Evolutionary conservation across 1,140 invertebrate species (phyloP).

Genomic region (Nasonia giraulti): DNA sequence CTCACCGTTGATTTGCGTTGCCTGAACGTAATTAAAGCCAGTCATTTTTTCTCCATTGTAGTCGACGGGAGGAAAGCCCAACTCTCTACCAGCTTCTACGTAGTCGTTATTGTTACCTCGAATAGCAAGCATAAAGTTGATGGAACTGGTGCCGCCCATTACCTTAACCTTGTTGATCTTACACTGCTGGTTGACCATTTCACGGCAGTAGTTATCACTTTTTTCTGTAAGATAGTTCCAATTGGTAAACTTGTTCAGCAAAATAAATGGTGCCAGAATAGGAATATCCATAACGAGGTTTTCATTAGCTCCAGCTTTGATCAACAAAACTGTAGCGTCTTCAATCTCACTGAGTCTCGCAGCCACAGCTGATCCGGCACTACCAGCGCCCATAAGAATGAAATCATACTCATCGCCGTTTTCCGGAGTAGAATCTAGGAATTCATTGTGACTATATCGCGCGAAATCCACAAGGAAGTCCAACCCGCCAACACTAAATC

Average conservation of each 20-base stretch:
- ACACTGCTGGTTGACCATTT: not conserved
- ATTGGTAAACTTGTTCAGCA: not conserved
- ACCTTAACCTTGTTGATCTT: not conserved
- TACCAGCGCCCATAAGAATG: not conserved
- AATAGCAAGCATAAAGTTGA: constrained; percentile 21
- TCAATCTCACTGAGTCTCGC: not conserved
- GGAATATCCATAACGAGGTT: not conserved
- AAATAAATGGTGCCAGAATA: not conserved
- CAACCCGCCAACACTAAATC: no score
- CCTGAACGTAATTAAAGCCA: constrained; percentile 75
- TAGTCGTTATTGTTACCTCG: constrained; percentile 14
- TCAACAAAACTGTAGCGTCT: not conserved
- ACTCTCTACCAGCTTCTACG: constrained; percentile 10
- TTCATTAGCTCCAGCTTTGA: constrained; percentile 3
- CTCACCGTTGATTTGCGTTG: constrained; percentile 76
- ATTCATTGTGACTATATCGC: no score
- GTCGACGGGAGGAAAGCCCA: constrained; percentile 6
- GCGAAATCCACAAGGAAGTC: no score
- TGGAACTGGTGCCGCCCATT: not conserved
- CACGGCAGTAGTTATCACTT: constrained; percentile 4
- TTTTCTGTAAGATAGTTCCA: not conserved
- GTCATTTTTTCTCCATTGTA: constrained; percentile 62
- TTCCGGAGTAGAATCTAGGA: no score
- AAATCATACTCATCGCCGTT: not conserved
- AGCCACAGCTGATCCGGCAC: not conserved